phyloP scores from a whole-genome alignment of 2,888 invertebrate genomes.

The Drosophila anceps region DNA sequence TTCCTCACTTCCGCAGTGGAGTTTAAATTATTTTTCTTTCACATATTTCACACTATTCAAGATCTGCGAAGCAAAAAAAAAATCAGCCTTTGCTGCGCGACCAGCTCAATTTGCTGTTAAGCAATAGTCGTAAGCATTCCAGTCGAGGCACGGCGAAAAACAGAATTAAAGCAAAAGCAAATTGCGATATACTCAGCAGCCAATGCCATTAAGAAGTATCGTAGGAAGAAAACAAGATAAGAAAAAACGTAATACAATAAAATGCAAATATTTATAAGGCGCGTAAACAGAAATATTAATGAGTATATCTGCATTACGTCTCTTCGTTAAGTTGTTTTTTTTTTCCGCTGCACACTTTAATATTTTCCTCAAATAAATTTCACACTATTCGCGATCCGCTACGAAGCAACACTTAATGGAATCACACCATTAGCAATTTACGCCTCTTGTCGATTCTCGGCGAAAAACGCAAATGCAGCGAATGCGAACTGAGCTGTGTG shows the following conservation, averaged over 20 bases:
- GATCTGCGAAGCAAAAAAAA: too few relatives aligned
- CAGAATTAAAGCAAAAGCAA: neutral
- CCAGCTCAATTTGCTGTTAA: neutral
- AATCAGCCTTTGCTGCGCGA: neutral
- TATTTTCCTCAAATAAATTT: neutral
- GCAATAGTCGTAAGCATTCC: neutral
- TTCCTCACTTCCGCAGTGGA: neutral
- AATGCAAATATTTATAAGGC: constrained; percentile 26
- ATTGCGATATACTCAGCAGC: neutral
- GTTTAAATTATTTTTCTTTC: too few relatives aligned
- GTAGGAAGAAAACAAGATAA: neutral
- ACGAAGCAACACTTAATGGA: neutral
- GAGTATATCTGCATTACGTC: neutral
- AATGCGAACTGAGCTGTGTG: neutral
- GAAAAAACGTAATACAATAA: constrained; percentile 1
- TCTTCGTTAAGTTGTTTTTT: neutral
- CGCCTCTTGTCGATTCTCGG: too few relatives aligned
- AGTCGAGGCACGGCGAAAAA: neutral
- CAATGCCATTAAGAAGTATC: neutral
- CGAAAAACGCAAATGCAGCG: neutral
- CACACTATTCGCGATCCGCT: neutral
- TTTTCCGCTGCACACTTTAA: neutral
- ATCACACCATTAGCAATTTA: too few relatives aligned
- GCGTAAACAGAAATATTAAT: constrained; percentile 26
- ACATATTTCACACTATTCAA: too few relatives aligned